Percentiles rank a stretch among this genome's conserved stretches.
Conservation (phyloP, 2,797 vertebrate genomes). For the Acanthurus tractus region DNA sequence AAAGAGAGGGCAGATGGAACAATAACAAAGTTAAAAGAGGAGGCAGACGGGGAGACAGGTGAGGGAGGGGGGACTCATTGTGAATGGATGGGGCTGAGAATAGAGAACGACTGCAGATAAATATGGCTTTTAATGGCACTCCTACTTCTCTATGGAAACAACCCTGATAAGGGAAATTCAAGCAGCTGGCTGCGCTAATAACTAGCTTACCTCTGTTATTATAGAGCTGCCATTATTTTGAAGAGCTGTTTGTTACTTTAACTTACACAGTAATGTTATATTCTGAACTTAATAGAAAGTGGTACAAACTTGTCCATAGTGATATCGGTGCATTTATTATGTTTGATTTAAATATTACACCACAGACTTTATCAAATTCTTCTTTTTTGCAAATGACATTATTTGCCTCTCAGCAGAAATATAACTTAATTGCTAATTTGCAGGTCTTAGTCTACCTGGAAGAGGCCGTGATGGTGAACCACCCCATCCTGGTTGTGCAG, state of each 20-base stretch:
- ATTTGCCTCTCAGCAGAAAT: neutral
- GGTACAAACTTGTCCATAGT: constrained; percentile 28
- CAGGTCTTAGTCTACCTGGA: constrained; percentile 88
- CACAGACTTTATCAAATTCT: neutral
- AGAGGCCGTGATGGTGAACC: constrained; percentile 98
- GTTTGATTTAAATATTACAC: neutral
- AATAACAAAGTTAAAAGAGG: constrained; percentile 73
- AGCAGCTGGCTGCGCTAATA: constrained; percentile 45
- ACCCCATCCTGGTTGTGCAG: constrained; percentile 98
- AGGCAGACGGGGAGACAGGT: constrained; percentile 68
- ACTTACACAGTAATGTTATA: constrained; percentile 14
- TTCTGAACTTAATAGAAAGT: constrained; percentile 32
- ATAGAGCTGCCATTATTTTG: constrained; percentile 7
- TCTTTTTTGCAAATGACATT: neutral
- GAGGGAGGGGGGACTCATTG: constrained; percentile 32
- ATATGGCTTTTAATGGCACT: constrained; percentile 61
- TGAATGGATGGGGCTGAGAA: constrained; percentile 62
- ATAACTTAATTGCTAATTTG: neutral
- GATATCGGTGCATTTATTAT: constrained; percentile 19
- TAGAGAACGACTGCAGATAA: constrained; percentile 50
- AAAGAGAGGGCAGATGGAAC: constrained; percentile 59
- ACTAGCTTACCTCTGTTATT: constrained; percentile 29
- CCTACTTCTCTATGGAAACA: constrained; percentile 56
- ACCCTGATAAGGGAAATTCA: constrained; percentile 48
- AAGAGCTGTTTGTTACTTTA: neutral